These are phyloP conservation scores for Lacerta viridis DNA, from an alignment of 2,797 vertebrate genomes.

Conservation along the genomic window DNA sequence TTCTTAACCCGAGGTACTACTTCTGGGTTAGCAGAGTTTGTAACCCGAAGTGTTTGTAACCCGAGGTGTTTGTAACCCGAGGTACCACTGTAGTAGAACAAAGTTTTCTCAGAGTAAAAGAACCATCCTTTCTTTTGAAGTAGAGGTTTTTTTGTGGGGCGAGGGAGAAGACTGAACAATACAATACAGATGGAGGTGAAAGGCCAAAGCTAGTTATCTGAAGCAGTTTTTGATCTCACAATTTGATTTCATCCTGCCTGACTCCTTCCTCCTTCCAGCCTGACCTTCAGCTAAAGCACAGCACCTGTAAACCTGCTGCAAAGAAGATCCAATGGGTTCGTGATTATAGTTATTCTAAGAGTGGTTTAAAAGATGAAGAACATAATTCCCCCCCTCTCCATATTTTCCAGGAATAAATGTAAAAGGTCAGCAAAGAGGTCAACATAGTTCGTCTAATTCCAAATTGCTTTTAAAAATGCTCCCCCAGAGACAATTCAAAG, in stretches of 20 bases:
- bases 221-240: conserved; percentile 14
- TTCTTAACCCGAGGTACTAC: too few relatives aligned
- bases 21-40: too few relatives aligned
- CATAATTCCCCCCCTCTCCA: neutral
- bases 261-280: neutral
- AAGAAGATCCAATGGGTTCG: neutral
- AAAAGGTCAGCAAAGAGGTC: conserved; percentile 19
- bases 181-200: neutral
- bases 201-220: neutral
- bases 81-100: neutral
- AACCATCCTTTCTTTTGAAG: neutral
- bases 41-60: too few relatives aligned
- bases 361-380: conserved; percentile 33
- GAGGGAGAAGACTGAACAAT: neutral
- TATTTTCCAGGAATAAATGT: conserved; percentile 16
- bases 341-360: conserved; percentile 36
- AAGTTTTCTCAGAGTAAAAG: neutral
- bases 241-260: neutral
- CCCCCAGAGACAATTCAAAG: neutral
- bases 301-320: neutral
- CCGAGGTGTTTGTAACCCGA: too few relatives aligned
- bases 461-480: neutral
- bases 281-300: neutral
- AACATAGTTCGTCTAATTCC: conserved; percentile 11
- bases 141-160: neutral